Base-by-base conservation (phyloP, 2,888 invertebrate species). In the Nephrotoma flavescens region DNA sequence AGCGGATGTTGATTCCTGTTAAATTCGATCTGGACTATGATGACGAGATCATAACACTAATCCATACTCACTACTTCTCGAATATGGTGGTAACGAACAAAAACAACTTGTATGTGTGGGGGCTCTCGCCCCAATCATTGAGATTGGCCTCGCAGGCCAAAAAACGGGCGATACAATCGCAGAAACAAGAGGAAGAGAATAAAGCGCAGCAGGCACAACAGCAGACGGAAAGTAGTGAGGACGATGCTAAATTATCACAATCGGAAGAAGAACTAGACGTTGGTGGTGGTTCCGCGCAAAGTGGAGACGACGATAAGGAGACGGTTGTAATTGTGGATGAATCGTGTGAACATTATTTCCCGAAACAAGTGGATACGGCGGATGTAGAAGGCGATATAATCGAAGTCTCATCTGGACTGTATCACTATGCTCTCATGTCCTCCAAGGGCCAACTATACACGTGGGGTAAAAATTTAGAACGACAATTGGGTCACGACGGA, bases 401-500 rank as follows among this genome's bases (percentile, higher is more conserved):
- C 6, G 41, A 86, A 57, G 90, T 95, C 88, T 92, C 96, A 83
- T 95, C 95, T 87, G 98, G 98, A 0, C 96, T 96, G 91, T 95
- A 97, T 90, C 98, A 98, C 90, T 96, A 95, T 57, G 95, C 95
- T 71, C 91, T 97, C 86, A 90, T 97, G 86, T 95, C 95, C 83
- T 94, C 94, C 86, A 93, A 94, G 86, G 96, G 96, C 5, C 93
- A 94, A 6, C 91, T 97, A 1, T 97, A 96, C 89, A 94, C 95
- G 0, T 98, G 97, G 97, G 98, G 98, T 1, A 94, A 96, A 88
- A 97, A 97, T 91, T 94, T 97, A 88, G 97, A 98, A 90, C 97
- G 97, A 47, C 98, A 98, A 90, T 92, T 98, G 86, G 97, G 97
- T 31, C 91, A 91, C 1, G 91, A 91, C 87, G 91, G 91, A 87